These are phyloP conservation scores for Dinocampus coccinellae DNA, from an alignment of 2,888 invertebrate species.

Conservation along the genomic window DNA sequence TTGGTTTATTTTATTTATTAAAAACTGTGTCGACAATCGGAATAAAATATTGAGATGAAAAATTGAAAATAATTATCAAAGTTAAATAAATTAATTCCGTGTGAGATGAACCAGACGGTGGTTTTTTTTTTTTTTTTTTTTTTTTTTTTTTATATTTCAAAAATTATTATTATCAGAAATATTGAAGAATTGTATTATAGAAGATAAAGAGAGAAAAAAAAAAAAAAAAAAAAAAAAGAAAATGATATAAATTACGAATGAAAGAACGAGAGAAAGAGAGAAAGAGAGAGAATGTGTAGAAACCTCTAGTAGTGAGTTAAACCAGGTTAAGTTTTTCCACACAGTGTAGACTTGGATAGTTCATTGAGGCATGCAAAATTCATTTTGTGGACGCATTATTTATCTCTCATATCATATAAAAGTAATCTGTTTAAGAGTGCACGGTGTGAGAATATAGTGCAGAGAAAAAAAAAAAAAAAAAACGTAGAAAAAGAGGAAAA, in stretches of 20 bases:
- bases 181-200: no score
- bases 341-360: constrained; percentile 24
- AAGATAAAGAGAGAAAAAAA: neutral
- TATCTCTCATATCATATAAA: constrained; percentile 28
- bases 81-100: no score
- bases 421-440: constrained; percentile 49
- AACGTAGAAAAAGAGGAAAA: neutral
- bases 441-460: neutral
- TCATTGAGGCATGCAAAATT: constrained; percentile 36
- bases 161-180: no score
- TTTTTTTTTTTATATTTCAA: neutral
- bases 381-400: constrained; percentile 22
- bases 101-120: no score
- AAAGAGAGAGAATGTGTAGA: no score
- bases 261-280: neutral
- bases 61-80: no score
- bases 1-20: no score
- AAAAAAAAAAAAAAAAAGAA: neutral
- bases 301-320: no score
- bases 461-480: neutral
- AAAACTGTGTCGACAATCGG: no score
- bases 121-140: no score
- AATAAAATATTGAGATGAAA: no score
- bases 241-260: neutral
- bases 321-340: neutral